Evolutionary conservation across 2,113 vertebrate species (phyloP).

Genomic region (Hippopotamus amphibius): DNA sequence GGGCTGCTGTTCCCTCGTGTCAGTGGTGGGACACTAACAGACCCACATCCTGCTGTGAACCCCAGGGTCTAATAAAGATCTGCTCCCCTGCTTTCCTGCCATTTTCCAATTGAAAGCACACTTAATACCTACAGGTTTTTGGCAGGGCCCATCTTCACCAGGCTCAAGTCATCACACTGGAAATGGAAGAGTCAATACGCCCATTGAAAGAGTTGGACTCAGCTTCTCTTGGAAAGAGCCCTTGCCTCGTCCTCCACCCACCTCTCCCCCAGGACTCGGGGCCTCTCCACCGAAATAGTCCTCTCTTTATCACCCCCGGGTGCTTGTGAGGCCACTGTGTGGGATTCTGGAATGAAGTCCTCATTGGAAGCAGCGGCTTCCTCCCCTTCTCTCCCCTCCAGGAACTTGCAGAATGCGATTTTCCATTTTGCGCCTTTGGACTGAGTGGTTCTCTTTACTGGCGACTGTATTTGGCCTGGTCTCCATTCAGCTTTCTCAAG

Average conservation of each 20-base stretch:
- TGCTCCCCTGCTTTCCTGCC: constrained; percentile 69
- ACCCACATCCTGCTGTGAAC: neutral
- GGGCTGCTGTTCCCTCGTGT: neutral
- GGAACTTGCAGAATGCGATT: constrained; percentile 52
- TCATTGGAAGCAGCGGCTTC: constrained; percentile 62
- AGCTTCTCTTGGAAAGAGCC: constrained; percentile 46
- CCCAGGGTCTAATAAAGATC: constrained; percentile 65
- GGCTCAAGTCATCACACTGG: constrained; percentile 74
- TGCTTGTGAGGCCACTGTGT: constrained; percentile 61
- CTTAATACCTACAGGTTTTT: constrained; percentile 69
- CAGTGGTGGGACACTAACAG: constrained; percentile 43
- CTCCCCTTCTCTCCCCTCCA: neutral
- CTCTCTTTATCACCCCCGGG: constrained; percentile 66
- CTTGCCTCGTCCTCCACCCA: constrained; percentile 48
- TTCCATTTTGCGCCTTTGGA: neutral
- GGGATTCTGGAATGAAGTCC: constrained; percentile 76
- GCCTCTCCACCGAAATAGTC: constrained; percentile 56
- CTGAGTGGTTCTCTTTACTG: neutral
- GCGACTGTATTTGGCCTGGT: neutral
- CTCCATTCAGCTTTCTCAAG: constrained; percentile 53
- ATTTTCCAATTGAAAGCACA: constrained; percentile 79
- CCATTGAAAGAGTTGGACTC: constrained; percentile 52
- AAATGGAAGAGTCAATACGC: constrained; percentile 70
- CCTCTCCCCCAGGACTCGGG: neutral
- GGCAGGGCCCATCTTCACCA: constrained; percentile 73